These are phyloP conservation scores for Cheirogaleus major DNA, from an alignment of 2,797 vertebrate genomes.

Conservation along the genomic window DNA sequence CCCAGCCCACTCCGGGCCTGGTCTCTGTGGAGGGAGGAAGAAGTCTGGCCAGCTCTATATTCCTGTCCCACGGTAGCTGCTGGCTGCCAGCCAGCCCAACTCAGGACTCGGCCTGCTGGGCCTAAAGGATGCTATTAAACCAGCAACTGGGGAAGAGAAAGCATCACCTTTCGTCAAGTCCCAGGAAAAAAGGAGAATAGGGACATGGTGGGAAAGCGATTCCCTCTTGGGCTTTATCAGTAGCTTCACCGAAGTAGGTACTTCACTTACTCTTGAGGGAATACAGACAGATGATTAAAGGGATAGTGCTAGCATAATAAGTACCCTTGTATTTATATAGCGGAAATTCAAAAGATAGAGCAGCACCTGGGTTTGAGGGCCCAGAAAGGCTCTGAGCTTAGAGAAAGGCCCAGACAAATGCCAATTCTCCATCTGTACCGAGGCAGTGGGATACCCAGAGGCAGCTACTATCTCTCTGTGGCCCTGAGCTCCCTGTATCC, in stretches of 20 bases:
- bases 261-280: background rate
- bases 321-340: background rate
- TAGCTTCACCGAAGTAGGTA: constrained; percentile 10
- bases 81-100: background rate
- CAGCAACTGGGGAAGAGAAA: constrained; percentile 6
- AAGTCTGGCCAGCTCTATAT: background rate
- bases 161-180: background rate
- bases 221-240: constrained; percentile 1
- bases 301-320: background rate
- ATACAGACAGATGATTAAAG: background rate
- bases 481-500: background rate
- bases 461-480: background rate
- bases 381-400: background rate
- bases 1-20: background rate
- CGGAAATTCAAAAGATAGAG: background rate
- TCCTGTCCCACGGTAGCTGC: background rate
- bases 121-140: constrained; percentile 26
- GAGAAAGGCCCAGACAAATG: background rate
- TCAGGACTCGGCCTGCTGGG: background rate
- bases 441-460: background rate
- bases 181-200: background rate
- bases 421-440: background rate
- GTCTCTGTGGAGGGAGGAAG: background rate
- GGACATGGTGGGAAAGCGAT: background rate
- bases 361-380: background rate